Conservation (phyloP, 2,113 vertebrate genomes). For the Campylorhamphus procurvoides region DNA sequence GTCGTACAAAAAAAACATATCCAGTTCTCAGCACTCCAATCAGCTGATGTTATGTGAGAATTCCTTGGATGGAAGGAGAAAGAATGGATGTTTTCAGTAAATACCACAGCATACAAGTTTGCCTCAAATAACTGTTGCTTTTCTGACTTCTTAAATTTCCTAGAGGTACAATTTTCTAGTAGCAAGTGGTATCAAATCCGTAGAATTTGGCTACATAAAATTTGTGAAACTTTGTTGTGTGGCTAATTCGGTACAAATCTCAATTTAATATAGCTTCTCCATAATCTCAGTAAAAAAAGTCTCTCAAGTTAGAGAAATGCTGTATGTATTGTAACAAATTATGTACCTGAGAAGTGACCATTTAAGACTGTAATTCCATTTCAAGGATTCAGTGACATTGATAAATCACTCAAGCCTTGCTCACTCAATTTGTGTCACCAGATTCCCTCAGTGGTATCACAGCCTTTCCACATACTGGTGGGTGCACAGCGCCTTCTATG, state of each 20-base stretch:
- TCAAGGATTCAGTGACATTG: constrained; percentile 53
- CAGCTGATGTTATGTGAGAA: background rate
- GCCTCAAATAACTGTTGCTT: background rate
- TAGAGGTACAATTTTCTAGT: constrained; percentile 31
- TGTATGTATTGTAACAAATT: constrained; percentile 12
- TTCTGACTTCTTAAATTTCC: constrained; percentile 10
- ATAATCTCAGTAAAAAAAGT: background rate
- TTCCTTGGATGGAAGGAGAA: background rate
- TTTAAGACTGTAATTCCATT: constrained; percentile 51
- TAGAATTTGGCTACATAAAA: constrained; percentile 10
- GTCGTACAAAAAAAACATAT: background rate
- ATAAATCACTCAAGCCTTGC: constrained; percentile 59
- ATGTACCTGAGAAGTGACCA: constrained; percentile 22
- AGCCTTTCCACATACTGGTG: background rate
- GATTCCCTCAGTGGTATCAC: constrained; percentile 18
- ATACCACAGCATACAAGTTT: background rate
- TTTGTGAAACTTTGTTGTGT: background rate
- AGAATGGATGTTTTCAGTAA: background rate
- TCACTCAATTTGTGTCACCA: constrained; percentile 49
- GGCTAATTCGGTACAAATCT: constrained; percentile 37
- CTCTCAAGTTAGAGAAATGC: background rate
- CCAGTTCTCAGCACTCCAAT: background rate
- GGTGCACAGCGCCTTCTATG: background rate
- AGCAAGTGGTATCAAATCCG: constrained; percentile 2
- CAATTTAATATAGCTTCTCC: background rate